Conservation (phyloP, 2,888 invertebrate genomes). For the Drosophila ezoana region DNA sequence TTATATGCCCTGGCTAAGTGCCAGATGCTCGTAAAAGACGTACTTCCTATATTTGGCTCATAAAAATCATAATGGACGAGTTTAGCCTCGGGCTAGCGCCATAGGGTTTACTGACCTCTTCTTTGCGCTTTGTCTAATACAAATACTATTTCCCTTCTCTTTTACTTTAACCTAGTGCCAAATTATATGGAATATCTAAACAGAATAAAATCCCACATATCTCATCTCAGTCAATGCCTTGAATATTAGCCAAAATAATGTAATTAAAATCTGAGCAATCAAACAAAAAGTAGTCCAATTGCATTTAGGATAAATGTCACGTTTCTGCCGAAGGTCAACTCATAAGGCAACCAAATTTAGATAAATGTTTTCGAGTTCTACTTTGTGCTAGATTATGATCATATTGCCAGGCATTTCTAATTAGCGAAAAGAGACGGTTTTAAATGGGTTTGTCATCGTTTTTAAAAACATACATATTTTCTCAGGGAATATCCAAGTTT, state of each 20-base stretch:
- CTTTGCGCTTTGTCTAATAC: neutral
- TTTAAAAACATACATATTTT: no score
- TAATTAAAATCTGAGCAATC: slow-evolving; percentile 12
- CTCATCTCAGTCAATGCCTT: neutral
- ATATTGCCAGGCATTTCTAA: neutral
- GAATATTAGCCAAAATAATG: slow-evolving; percentile 12
- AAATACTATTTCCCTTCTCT: slow-evolving; percentile 6
- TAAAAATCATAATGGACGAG: slow-evolving; percentile 9
- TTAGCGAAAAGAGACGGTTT: no score
- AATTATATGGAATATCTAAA: neutral
- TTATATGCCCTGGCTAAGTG: neutral
- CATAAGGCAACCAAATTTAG: no score
- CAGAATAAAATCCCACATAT: neutral
- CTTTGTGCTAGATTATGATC: neutral
- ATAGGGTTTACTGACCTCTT: slow-evolving; percentile 17
- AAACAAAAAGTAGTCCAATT: slow-evolving; percentile 3
- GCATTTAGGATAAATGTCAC: slow-evolving; percentile 15
- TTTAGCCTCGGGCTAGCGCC: slow-evolving; percentile 5
- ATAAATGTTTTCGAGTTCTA: neutral
- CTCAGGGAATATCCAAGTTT: no score
- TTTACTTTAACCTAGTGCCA: slow-evolving; percentile 17
- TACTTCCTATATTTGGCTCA: slow-evolving; percentile 29
- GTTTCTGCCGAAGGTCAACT: neutral
- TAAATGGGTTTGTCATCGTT: no score
- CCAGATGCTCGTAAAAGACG: slow-evolving; percentile 10